Base-by-base conservation (phyloP, 2,113 vertebrate species). In the Acrocephalus kingi region DNA sequence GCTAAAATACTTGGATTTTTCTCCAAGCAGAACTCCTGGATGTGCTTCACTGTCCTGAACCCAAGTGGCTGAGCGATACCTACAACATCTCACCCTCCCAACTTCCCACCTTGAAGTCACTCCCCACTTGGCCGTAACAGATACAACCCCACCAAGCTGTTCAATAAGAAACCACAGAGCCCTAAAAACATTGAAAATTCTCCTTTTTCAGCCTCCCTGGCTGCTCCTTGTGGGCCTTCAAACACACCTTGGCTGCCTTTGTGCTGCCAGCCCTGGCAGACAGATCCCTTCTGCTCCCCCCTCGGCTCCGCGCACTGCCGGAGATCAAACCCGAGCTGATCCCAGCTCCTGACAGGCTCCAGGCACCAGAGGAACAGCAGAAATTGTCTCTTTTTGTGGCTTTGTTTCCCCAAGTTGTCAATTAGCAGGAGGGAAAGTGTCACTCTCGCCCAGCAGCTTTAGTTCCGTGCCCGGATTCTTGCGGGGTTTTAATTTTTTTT, bases 351-450 rank as follows among this genome's bases (percentile, higher is more conserved):
- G 96, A 85, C 93, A 97, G 86, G 33, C 66, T 62, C 11, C 81
- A 49, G 94, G 72, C 85, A 45, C 85, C 79, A 30, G 46, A 95
- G 95, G 55, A 96, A 61, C 87, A 89, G 54, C 68, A 35, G 75
- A 94, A 93, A 59, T 24, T n/a, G 56, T 62, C 97, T 83, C 39
- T 84, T 96, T 68, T 62, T 30, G 81, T 97, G 84, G 37, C 81
- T 97, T 97, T 95, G 89, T 94, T 96, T 76, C 86, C 85, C 79
- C 49, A 20, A 20, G 67, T 95, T 97, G 95, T 96, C 97, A 98
- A 93, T 98, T 97, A 98, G 69, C 54, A 24, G 74, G 95, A 84
- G 74, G 94, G 76, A 93, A 96, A 76, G 61, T 93, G 90, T 94
- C 79, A 74, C 94, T 96, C 82, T 91, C 62, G 11, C 73, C 73